Conservation (phyloP, 2,797 vertebrate species). For the Lepus oiostolus region DNA sequence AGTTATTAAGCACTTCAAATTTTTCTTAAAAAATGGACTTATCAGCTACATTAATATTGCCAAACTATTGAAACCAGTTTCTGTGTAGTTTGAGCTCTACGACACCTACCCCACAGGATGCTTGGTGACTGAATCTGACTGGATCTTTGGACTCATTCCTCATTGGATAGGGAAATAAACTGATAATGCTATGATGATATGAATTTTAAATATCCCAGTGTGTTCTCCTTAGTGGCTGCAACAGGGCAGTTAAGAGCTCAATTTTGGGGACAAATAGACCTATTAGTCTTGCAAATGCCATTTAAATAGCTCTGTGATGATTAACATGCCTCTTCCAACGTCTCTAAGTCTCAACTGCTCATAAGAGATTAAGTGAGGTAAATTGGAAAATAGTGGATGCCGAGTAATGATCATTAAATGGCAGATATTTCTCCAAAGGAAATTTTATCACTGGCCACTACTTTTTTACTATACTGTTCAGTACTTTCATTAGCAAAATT, state of each 20-base stretch:
- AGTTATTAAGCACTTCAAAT: conserved; percentile 3
- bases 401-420: conserved; percentile 10
- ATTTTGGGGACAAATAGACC: background rate
- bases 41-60: background rate
- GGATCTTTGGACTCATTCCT: background rate
- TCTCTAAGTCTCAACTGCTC: background rate
- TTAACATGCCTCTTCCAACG: background rate
- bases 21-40: conserved; percentile 17
- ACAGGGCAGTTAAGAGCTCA: background rate
- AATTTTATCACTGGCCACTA: background rate
- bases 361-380: background rate
- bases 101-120: background rate
- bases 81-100: background rate
- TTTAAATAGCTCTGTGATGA: background rate
- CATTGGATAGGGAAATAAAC: background rate
- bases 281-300: background rate
- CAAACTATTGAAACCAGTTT: background rate
- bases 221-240: background rate
- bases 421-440: background rate
- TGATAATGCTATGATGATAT: background rate
- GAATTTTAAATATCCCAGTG: conserved; percentile 25
- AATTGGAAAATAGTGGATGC: background rate
- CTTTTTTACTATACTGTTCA: background rate
- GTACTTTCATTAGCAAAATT: background rate
- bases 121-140: background rate